phyloP scores from a whole-genome alignment of 1,140 invertebrate genomes.

The Drosophila prosaltans region DNA sequence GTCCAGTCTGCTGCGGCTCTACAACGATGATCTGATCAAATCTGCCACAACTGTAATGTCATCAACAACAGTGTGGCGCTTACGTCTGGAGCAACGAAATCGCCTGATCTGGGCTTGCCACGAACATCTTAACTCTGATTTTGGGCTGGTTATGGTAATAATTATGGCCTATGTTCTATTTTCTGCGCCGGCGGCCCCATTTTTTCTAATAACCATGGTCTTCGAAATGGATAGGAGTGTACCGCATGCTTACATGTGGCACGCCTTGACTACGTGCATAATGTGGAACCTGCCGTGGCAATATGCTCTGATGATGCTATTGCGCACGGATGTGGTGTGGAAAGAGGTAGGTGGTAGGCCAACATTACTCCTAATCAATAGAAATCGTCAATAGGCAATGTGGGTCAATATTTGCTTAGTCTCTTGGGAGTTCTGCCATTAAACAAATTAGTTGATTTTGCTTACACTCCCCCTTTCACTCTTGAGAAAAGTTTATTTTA shows the following conservation, averaged over 20 bases:
- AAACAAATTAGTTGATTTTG: slow-evolving; percentile 1
- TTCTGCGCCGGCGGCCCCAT: slow-evolving; percentile 46
- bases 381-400: not conserved
- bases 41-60: not conserved
- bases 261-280: slow-evolving; percentile 12
- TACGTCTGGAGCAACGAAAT: slow-evolving; percentile 35
- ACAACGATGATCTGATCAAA: slow-evolving; percentile 40
- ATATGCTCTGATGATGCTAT: slow-evolving; percentile 22
- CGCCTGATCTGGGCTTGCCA: slow-evolving; percentile 52
- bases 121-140: slow-evolving; percentile 48
- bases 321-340: slow-evolving; percentile 44
- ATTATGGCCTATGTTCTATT: slow-evolving; percentile 48
- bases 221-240: slow-evolving; percentile 31
- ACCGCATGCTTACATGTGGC: not conserved
- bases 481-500: not conserved
- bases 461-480: not conserved
- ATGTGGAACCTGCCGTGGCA: slow-evolving; percentile 54
- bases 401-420: slow-evolving; percentile 8
- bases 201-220: slow-evolving; percentile 54
- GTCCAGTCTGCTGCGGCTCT: slow-evolving; percentile 35
- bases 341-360: slow-evolving; percentile 44
- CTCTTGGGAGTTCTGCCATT: not conserved
- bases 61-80: slow-evolving; percentile 15
- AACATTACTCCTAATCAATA: no score
- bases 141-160: slow-evolving; percentile 45